A percentile compares a stretch with the other conserved stretches of the same genome.
phyloP scores from a whole-genome alignment of 2,113 vertebrate species.

The Gobio gobio region DNA sequence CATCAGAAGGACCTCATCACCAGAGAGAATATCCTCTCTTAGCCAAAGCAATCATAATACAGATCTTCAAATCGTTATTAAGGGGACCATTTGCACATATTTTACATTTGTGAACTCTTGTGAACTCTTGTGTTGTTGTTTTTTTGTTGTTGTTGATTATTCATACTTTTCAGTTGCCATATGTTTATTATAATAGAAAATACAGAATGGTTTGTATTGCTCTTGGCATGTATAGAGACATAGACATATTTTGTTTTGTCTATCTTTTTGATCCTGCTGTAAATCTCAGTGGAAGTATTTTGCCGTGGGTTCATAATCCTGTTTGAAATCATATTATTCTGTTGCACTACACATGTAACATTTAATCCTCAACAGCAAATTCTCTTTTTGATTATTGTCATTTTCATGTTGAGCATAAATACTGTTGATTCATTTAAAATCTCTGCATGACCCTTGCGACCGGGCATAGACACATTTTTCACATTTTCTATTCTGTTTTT shows the following conservation, averaged over 20 bases:
- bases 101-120: not conserved
- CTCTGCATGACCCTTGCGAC: not conserved
- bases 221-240: not conserved
- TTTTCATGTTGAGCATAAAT: not conserved
- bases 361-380: constrained; percentile 14
- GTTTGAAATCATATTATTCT: constrained; percentile 16
- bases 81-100: not conserved
- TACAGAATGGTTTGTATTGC: not conserved
- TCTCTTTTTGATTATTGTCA: constrained; percentile 12
- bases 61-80: not conserved
- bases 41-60: not conserved
- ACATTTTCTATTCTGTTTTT: not conserved
- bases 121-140: not conserved
- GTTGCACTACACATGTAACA: constrained; percentile 1
- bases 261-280: not conserved
- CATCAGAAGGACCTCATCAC: constrained; percentile 29
- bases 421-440: not conserved
- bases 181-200: not conserved
- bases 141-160: not conserved
- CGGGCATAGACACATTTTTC: not conserved
- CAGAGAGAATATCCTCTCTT: constrained; percentile 5
- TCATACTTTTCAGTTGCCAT: not conserved
- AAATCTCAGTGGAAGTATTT: not conserved
- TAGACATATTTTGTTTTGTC: not conserved
- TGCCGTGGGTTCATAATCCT: not conserved